Percentiles rank a stretch among this genome's conserved stretches.
These are phyloP conservation scores for Heliconius hortense DNA, from an alignment of 2,888 invertebrate species.

Conservation along the genomic window DNA sequence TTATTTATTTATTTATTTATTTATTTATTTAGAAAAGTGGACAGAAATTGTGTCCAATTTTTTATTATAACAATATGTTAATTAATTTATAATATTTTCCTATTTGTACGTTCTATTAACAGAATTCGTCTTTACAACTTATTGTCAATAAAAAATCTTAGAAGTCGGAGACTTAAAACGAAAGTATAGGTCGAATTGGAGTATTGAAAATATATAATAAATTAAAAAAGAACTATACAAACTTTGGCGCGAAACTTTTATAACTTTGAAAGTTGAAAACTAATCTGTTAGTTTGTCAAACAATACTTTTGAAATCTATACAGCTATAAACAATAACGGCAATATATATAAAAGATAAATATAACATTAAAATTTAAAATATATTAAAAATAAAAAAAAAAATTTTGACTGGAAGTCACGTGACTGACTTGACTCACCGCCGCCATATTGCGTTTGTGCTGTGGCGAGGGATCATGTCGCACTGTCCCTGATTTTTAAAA, in stretches of 20 bases:
- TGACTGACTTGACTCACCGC: constrained; percentile 54
- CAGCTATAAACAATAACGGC: background rate
- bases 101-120: too few species aligned
- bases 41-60: background rate
- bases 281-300: background rate
- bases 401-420: constrained; percentile 52
- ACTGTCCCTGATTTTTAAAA: constrained; percentile 57
- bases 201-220: background rate
- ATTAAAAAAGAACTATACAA: background rate
- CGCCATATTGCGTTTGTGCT: constrained; percentile 71
- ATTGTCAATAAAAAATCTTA: background rate
- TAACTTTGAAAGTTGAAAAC: constrained; percentile 9
- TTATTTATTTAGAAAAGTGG: background rate
- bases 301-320: background rate
- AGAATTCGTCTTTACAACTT: too few species aligned
- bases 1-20: too few species aligned
- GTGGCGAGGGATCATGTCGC: constrained; percentile 57
- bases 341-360: background rate
- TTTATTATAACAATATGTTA: background rate
- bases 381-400: background rate
- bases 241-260: constrained; percentile 18
- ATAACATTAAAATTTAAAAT: constrained; percentile 3
- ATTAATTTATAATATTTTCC: background rate
- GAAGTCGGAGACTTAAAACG: background rate
- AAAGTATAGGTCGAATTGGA: background rate